phyloP scores from a whole-genome alignment of 37 sponge, comb jelly and placozoan genomes.

The Haliclona indistincta region DNA sequence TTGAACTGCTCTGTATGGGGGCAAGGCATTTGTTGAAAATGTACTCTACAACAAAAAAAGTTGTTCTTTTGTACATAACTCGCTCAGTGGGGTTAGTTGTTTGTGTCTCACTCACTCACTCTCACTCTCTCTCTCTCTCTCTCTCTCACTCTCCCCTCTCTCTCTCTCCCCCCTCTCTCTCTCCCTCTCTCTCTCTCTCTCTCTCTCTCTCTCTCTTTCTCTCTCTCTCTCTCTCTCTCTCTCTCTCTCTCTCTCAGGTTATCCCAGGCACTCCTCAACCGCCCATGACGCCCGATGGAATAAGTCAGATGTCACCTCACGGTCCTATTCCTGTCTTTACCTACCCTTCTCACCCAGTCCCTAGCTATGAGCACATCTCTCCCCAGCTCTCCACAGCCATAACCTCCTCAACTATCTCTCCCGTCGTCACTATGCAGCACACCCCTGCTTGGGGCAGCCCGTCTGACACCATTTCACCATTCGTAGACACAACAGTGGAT shows the following conservation, averaged over 20 bases:
- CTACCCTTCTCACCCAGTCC: slow-evolving; percentile 36
- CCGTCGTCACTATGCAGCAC: slow-evolving; percentile 30
- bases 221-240: neutral
- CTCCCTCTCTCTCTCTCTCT: neutral
- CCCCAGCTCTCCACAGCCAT: slow-evolving; percentile 18
- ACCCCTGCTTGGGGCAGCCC: slow-evolving; percentile 17
- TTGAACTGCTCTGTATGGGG: no score
- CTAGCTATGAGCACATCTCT: slow-evolving; percentile 23
- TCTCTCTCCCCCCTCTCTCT: neutral
- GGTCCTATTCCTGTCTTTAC: slow-evolving; percentile 46
- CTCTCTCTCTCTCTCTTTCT: neutral
- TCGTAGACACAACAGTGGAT: slow-evolving; percentile 11
- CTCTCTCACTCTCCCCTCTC: no score
- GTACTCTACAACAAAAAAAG: no score
- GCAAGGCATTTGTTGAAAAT: no score
- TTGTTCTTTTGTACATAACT: no score
- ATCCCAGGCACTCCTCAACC: slow-evolving; percentile 58
- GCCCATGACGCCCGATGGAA: slow-evolving; percentile 58
- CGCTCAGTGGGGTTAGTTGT: no score
- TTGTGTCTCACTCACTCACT: no score
- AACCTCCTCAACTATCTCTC: slow-evolving; percentile 31
- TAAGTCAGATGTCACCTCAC: slow-evolving; percentile 66
- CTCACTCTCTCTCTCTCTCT: no score
- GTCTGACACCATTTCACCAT: neutral
- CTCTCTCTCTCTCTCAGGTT: neutral